phyloP scores from a whole-genome alignment of 2,888 invertebrate species.

The Penaeus monodon region DNA sequence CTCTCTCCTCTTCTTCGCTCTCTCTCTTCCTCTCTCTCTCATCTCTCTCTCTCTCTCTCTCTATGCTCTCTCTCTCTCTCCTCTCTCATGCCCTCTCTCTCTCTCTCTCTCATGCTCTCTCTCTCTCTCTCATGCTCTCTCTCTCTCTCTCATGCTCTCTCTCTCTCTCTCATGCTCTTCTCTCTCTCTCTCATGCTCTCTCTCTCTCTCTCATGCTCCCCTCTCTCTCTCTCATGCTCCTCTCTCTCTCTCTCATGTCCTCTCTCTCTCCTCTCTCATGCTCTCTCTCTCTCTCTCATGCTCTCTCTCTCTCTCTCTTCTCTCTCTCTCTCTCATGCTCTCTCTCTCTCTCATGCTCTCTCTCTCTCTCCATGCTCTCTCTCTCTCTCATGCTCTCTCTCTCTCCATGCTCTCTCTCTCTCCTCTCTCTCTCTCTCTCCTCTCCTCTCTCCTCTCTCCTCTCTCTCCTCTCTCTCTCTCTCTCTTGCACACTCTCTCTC shows the following conservation, averaged over 20 bases:
- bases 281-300: too few relatives aligned
- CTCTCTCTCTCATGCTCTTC: background rate
- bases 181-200: background rate
- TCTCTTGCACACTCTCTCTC: background rate
- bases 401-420: background rate
- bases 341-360: too few relatives aligned
- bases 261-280: too few relatives aligned
- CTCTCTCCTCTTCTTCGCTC: background rate
- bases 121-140: too few relatives aligned
- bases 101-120: background rate
- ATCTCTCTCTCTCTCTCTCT: fast-evolving
- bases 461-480: background rate
- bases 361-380: background rate
- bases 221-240: too few relatives aligned
- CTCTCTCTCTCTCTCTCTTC: background rate
- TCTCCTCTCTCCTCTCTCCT: background rate
- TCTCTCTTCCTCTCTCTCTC: background rate
- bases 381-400: background rate
- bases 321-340: too few relatives aligned
- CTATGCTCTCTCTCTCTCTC: background rate
- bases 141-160: background rate
- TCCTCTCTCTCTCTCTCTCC: background rate
- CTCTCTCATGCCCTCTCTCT: background rate
- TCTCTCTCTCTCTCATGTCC: fast-evolving
- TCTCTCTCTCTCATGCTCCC: conserved; percentile 12